phyloP scores from a whole-genome alignment of 2,113 vertebrate genomes.

The Rattus rattus region DNA sequence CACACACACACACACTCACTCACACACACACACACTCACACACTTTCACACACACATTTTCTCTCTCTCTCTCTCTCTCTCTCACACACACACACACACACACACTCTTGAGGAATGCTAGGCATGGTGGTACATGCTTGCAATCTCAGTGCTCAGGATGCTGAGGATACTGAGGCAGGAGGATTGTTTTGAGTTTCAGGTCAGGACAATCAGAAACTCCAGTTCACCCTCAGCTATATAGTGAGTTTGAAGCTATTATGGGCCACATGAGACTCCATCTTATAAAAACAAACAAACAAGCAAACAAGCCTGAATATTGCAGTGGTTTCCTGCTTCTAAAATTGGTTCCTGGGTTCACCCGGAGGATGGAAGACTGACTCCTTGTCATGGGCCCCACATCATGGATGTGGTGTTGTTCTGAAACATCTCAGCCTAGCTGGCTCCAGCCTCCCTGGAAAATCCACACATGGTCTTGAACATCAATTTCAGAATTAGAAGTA shows the following conservation, averaged over 20 bases:
- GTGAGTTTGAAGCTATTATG: not conserved
- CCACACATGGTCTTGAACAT: not conserved
- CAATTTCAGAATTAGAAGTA: not conserved
- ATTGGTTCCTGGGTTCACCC: not conserved
- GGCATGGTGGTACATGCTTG: not conserved
- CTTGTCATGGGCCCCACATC: not conserved
- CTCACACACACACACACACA: not conserved
- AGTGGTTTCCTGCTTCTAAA: not conserved
- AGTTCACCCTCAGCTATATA: not conserved
- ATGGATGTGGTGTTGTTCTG: too few species aligned
- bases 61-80: not conserved
- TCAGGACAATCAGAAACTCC: not conserved
- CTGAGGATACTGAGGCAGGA: not conserved
- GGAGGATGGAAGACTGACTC: not conserved
- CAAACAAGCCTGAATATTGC: not conserved
- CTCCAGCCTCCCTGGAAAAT: not conserved
- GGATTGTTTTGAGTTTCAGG: not conserved
- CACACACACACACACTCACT: too few species aligned
- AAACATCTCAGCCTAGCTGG: too few species aligned
- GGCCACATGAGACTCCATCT: not conserved
- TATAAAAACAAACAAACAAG: not conserved
- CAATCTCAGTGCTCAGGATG: not conserved
- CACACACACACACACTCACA: too few species aligned
- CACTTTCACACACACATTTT: too few species aligned
- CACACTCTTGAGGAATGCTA: not conserved